Base-by-base conservation (phyloP, 2,113 vertebrate species). In the Mus spicilegus region DNA sequence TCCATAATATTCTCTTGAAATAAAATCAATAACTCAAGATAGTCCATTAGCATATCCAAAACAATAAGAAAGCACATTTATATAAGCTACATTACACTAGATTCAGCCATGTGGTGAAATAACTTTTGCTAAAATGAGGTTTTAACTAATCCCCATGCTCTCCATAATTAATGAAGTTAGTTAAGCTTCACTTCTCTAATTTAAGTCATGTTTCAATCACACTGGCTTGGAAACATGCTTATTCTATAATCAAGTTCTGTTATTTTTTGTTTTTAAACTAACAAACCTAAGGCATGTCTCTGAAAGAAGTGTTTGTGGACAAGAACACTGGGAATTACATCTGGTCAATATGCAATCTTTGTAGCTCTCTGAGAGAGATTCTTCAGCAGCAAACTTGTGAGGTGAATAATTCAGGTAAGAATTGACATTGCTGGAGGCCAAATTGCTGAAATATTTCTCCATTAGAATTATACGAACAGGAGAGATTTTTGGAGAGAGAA, bases 351-450 rank as follows among this genome's bases (percentile, higher is more conserved):
- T 93, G 96, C 77, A 81, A 92, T 95, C 54, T 98, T 96, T 98
- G 72, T 91, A 85, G 72, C 3, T 51, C 9, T 87, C 7, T n/a
- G 82, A 87, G 73, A 96, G 95, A 96, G 42, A 24, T 94, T 98
- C 49, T 84, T 39, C n/a, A 96, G 30, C 46, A 97, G 46, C 94
- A 90, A 97, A 95, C 73, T 93, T 73, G 94, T 82, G 93, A 97
- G 95, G 82, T 97, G 93, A 96, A 96, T 98, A 98, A 98, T 98
- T 98, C 98, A 96, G 98, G 96, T 93, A 98, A 98, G 85, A 97
- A 93, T 3, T 98, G 97, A 97, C 97, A 98, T 98, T 98, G 96
- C 98, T 98, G 95, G 96, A 98, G 97, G 98, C 94, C 81, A 98
- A 98, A 98, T 96, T 96, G 84, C 90, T 97, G 96, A 98, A 98